Evolutionary conservation across 1,140 invertebrate genomes (phyloP).

Genomic region (Camponotus floridanus): DNA sequence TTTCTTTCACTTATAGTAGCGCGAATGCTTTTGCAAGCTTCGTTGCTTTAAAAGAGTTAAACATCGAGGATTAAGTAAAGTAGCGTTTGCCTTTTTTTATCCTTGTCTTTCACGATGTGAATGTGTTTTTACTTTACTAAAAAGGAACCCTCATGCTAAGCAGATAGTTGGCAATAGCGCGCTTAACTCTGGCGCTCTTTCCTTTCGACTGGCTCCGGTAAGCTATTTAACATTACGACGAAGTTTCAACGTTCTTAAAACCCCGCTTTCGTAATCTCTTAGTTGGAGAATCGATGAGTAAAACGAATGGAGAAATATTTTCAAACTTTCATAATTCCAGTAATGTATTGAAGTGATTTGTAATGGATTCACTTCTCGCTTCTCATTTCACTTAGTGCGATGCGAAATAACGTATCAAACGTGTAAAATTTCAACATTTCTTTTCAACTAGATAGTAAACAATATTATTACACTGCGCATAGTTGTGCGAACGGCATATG

Average conservation of each 20-base stretch:
- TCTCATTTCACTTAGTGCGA: neutral
- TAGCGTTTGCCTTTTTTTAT: neutral
- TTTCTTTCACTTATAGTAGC: neutral
- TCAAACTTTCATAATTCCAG: neutral
- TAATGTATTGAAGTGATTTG: neutral
- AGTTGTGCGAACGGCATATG: neutral
- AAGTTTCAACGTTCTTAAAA: constrained; percentile 56
- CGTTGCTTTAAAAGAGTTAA: constrained; percentile 27
- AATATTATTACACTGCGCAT: neutral
- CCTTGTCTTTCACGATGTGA: neutral
- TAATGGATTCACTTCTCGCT: neutral
- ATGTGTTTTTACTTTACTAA: constrained; percentile 50
- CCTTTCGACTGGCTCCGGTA: constrained; percentile 21
- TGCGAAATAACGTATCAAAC: neutral
- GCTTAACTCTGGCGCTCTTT: neutral
- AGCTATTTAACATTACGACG: constrained; percentile 56
- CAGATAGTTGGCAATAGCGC: constrained; percentile 36
- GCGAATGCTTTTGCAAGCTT: constrained; percentile 31
- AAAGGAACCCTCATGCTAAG: constrained; percentile 29
- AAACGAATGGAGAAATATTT: neutral
- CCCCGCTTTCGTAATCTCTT: constrained; percentile 20
- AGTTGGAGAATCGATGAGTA: neutral
- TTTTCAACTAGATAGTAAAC: neutral
- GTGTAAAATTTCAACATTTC: neutral
- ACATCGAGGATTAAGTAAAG: constrained; percentile 12